A percentile compares a stretch with the other conserved stretches of the same genome.
phyloP scores from a whole-genome alignment of 1,140 invertebrate genomes.

The Saccostrea cuccullata region DNA sequence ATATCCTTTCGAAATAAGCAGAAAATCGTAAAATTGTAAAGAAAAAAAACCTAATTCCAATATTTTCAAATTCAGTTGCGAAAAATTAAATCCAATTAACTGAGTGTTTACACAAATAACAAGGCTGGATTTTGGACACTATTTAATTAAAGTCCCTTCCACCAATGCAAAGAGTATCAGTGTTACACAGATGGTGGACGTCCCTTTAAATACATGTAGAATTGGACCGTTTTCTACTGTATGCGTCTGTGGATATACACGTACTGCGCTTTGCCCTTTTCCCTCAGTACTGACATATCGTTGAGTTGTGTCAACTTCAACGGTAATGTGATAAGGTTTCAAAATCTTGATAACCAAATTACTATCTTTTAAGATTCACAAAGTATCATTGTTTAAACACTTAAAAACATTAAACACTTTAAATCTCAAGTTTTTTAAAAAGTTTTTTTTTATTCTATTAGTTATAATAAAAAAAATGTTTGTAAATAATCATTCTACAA shows the following conservation, averaged over 20 bases:
- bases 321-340: too few relatives aligned
- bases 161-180: background rate
- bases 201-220: constrained; percentile 22
- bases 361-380: too few relatives aligned
- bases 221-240: background rate
- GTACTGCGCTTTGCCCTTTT: background rate
- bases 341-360: too few relatives aligned
- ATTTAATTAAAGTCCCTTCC: background rate
- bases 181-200: background rate
- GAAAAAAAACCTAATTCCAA: background rate
- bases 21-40: background rate
- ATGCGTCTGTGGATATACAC: background rate
- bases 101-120: background rate
- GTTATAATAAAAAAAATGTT: too few relatives aligned
- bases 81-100: constrained; percentile 37
- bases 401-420: too few relatives aligned
- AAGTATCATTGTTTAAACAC: too few relatives aligned
- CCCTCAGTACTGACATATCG: too few relatives aligned
- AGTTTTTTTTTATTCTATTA: too few relatives aligned
- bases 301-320: too few relatives aligned
- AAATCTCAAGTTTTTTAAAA: too few relatives aligned
- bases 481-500: too few relatives aligned
- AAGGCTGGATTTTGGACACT: background rate
- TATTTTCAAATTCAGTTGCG: background rate
- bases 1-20: background rate